Percentiles rank a stretch among this genome's conserved stretches.
phyloP scores from a whole-genome alignment of 2,797 vertebrate species.

The Eulemur mongoz region DNA sequence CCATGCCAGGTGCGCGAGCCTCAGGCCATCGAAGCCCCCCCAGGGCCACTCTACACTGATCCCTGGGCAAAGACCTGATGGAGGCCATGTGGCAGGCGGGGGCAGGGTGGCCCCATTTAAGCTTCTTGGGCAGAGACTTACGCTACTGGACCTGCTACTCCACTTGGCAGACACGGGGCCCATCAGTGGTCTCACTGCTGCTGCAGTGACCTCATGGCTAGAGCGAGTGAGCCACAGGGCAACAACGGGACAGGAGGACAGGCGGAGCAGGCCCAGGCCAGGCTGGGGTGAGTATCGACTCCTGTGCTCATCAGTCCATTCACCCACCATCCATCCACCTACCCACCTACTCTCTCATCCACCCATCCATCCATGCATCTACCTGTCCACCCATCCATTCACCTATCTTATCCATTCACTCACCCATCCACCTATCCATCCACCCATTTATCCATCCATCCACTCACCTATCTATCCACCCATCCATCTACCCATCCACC shows the following conservation, averaged over 20 bases:
- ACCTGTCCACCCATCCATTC: rapidly evolving
- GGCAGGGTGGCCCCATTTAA: neutral
- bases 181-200: neutral
- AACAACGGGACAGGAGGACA: neutral
- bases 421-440: rapidly evolving
- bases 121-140: neutral
- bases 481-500: rapidly evolving
- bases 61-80: neutral
- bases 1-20: neutral
- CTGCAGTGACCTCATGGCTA: neutral
- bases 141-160: neutral
- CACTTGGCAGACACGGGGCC: neutral
- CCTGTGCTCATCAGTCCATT: too few relatives aligned
- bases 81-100: neutral
- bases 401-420: rapidly evolving
- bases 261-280: neutral
- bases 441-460: rapidly evolving
- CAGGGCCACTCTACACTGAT: neutral
- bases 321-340: neutral
- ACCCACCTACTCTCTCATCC: rapidly evolving
- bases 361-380: rapidly evolving
- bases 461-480: rapidly evolving
- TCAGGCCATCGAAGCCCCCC: neutral
- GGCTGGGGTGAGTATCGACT: neutral
- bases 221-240: neutral